phyloP scores from a whole-genome alignment of 1,140 invertebrate species.

The Palaemon carinicauda region DNA sequence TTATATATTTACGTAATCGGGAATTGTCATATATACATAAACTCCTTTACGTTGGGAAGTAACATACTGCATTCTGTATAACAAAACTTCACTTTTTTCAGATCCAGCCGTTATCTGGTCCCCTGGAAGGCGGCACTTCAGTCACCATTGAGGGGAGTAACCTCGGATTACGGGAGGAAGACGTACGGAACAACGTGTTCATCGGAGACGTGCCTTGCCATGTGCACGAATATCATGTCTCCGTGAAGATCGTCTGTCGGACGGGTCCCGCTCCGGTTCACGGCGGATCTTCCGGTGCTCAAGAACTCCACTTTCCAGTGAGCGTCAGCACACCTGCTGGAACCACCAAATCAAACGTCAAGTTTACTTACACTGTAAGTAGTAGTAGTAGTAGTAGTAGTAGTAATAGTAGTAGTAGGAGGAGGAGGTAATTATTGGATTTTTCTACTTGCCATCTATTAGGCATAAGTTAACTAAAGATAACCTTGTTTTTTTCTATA shows the following conservation, averaged over 20 bases:
- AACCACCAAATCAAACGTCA: slow-evolving; percentile 84
- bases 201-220: slow-evolving; percentile 90
- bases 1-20: too few relatives aligned
- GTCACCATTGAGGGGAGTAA: slow-evolving; percentile 96
- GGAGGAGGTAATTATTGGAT: too few relatives aligned
- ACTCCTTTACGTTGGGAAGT: not conserved
- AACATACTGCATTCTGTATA: too few relatives aligned
- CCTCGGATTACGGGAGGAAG: slow-evolving; percentile 87
- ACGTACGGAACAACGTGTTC: slow-evolving; percentile 88
- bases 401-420: not conserved
- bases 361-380: slow-evolving; percentile 83
- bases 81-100: slow-evolving; percentile 63
- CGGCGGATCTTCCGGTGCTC: slow-evolving; percentile 85
- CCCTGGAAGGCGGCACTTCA: slow-evolving; percentile 93
- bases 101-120: slow-evolving; percentile 93
- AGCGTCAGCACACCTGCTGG: slow-evolving; percentile 90
- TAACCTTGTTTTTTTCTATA: too few relatives aligned
- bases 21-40: too few relatives aligned
- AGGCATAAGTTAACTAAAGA: too few relatives aligned
- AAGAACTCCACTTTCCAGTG: slow-evolving; percentile 83
- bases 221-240: slow-evolving; percentile 89
- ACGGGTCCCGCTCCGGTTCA: slow-evolving; percentile 79
- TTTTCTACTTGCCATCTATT: too few relatives aligned
- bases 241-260: slow-evolving; percentile 86
- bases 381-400: not conserved